phyloP scores from a whole-genome alignment of 2,797 vertebrate genomes.

The Gallinago nigripennis region DNA sequence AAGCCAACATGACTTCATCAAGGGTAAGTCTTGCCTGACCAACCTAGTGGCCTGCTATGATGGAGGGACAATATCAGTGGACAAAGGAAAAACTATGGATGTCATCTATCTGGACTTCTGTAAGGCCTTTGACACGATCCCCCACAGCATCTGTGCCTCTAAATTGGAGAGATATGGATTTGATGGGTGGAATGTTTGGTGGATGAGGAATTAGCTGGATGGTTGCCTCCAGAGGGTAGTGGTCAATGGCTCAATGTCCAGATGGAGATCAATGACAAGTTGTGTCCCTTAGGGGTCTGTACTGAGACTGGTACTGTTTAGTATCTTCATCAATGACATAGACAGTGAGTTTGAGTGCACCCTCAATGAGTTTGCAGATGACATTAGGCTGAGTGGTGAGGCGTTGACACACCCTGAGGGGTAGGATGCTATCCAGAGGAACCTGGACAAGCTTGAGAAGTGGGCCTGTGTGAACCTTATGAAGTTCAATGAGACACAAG shows the following conservation, averaged over 20 bases:
- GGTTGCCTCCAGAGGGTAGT: neutral
- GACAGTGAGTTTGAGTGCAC: neutral
- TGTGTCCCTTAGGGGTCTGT: neutral
- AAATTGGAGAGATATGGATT: neutral
- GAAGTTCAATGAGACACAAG: too few species aligned
- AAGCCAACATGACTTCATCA: neutral
- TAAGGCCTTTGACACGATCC: fast-evolving
- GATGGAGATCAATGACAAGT: neutral
- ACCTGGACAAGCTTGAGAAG: too few species aligned
- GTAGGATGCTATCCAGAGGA: neutral
- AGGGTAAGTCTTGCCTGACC: neutral
- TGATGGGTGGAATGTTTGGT: neutral
- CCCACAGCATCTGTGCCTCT: neutral
- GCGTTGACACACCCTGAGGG: neutral
- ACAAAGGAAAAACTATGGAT: neutral
- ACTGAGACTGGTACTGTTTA: neutral
- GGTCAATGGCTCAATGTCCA: neutral
- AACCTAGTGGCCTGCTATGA: too few species aligned
- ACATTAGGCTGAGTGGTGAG: neutral
- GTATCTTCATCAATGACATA: neutral
- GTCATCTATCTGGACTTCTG: neutral
- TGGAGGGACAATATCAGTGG: neutral
- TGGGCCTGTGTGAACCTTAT: too few species aligned
- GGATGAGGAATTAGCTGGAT: neutral
- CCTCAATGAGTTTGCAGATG: neutral